A percentile compares a stretch with the other conserved stretches of the same genome.
phyloP scores from a whole-genome alignment of 2,797 vertebrate genomes.

The Liparis tanakae region DNA sequence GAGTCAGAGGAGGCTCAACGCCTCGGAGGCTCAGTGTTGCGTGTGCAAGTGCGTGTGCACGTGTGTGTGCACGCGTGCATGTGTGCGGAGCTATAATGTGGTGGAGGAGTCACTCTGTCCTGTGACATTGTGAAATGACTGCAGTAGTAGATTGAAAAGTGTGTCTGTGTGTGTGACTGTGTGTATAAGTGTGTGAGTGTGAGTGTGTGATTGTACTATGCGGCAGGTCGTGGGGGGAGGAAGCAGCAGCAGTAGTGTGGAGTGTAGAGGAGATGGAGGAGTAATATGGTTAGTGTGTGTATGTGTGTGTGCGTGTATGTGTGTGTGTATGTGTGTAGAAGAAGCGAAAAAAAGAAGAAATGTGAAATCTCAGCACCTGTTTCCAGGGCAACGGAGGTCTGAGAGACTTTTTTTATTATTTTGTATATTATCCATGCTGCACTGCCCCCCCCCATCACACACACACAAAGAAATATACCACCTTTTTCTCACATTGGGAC shows the following conservation, averaged over 20 bases:
- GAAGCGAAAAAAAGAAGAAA: conserved; percentile 77
- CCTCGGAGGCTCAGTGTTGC: not conserved
- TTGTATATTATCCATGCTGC: conserved; percentile 59
- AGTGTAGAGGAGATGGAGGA: conserved; percentile 43
- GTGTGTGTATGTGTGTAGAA: conserved; percentile 41
- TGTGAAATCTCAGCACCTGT: conserved; percentile 85
- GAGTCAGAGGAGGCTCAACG: conserved; percentile 57
- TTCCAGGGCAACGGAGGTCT: conserved; percentile 88
- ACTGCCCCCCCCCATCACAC: conserved; percentile 52
- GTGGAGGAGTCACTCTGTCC: conserved; percentile 51
- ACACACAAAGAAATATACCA: not conserved
- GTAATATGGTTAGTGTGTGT: conserved; percentile 72
- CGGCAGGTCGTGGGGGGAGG: conserved; percentile 82
- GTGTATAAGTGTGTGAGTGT: conserved; percentile 49
- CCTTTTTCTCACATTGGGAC: not conserved
- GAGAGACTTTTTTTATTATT: conserved; percentile 72
- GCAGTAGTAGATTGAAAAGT: conserved; percentile 76
- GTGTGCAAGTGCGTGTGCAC: not conserved
- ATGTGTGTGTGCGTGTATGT: too few species aligned
- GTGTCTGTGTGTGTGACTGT: conserved; percentile 39
- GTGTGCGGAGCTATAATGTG: conserved; percentile 14
- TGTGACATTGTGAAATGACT: conserved; percentile 85
- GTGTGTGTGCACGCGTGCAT: not conserved
- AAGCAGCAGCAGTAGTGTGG: conserved; percentile 48
- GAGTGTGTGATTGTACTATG: conserved; percentile 71